Base-by-base conservation (phyloP, 2,113 vertebrate genomes). In the Bubo blakistoni region DNA sequence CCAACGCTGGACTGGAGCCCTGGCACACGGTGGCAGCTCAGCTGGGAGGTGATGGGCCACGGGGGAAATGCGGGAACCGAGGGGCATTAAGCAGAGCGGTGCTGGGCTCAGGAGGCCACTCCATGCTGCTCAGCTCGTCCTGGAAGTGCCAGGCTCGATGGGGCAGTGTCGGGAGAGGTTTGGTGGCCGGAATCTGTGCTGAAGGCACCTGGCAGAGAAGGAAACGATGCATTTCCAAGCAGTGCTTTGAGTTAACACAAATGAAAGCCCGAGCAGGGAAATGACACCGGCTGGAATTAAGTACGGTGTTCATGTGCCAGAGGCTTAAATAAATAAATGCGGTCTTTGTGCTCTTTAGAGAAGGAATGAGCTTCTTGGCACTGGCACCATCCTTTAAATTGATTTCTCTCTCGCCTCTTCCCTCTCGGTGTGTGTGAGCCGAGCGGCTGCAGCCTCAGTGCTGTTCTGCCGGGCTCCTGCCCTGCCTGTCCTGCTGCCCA, bases 31-130 rank as follows among this genome's bases (percentile, higher is more conserved):
- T 22, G 72, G 29, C 42, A 34, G 62, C 78, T 76, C 34, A 7
- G 34, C 57, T 5, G 32, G 52, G 79, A 72, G 42, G n/a, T 2
- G 44, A 17, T 16, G 62, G 67, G 29, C 14, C 44, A 8, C 0
- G 0, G 59, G 67, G 13, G 21, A 47, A 51, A 24, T 0, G 11
- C 34, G 13, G 71, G 73, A 74, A 46, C 66, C 0, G 8, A 40
- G 59, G 34, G 44, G 36, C n/a, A 7, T 21, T 17, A 20, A 70
- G 38, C 55, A 69, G 42, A 3, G 0, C 0, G 4, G 40, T 12
- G 61, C 36, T 61, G 74, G 29, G 32, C 16, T 86, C 15, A 1
- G 21, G 26, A 51, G 49, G 15, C 4, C 38, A 14, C 34, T 0
- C 22, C 4, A 4, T 25, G 21, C 78, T 67, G 36, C 92, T 61